A percentile compares a stretch with the other conserved stretches of the same genome.
Evolutionary conservation across 2,113 vertebrate species (phyloP).

Genomic region (Xerus inauris): DNA sequence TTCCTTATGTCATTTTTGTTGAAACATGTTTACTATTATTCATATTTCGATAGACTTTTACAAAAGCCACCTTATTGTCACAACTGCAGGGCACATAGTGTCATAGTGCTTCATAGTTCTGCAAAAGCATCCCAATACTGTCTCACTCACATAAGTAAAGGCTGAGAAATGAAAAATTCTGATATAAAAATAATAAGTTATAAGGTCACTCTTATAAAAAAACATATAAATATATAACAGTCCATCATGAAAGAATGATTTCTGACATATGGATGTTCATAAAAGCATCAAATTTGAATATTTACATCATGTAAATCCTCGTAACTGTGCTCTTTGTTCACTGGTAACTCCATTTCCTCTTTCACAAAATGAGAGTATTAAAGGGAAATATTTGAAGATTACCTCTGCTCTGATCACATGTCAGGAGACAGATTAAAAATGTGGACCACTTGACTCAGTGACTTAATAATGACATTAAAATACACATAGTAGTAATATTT

Average conservation of each 20-base stretch:
- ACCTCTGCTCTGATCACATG: background rate
- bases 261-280: background rate
- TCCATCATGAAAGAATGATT: background rate
- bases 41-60: background rate
- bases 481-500: background rate
- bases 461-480: background rate
- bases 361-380: background rate
- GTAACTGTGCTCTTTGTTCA: background rate
- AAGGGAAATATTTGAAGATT: background rate
- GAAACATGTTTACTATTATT: background rate
- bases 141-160: background rate
- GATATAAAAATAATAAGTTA: background rate
- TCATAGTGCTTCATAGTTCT: background rate
- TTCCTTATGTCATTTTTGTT: background rate
- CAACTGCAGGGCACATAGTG: rapidly evolving
- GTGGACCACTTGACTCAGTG: background rate
- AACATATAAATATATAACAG: background rate
- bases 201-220: background rate
- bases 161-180: background rate
- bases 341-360: background rate
- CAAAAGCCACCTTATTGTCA: background rate
- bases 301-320: background rate
- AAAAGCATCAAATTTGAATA: background rate
- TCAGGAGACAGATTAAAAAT: background rate
- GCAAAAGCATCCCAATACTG: background rate